phyloP scores from a whole-genome alignment of 2,113 vertebrate genomes.

The Psephotus haematonotus region DNA sequence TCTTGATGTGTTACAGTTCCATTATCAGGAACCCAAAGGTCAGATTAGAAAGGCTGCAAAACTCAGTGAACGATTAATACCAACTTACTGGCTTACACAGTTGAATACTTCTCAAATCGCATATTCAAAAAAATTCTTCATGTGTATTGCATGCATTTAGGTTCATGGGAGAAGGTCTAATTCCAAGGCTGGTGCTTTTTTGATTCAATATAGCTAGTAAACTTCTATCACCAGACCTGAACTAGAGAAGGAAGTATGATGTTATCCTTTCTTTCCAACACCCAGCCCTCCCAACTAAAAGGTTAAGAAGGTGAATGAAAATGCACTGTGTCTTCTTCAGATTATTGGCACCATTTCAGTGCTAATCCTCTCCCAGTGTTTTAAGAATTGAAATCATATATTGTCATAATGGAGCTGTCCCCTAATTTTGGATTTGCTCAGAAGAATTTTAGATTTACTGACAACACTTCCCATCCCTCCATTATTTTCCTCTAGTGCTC shows the following conservation, averaged over 20 bases:
- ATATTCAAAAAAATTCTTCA: not conserved
- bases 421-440: not conserved
- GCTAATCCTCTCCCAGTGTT: not conserved
- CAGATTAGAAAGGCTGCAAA: not conserved
- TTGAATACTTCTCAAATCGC: not conserved
- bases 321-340: fast-evolving
- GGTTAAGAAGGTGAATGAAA: not conserved
- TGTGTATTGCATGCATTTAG: not conserved
- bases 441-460: not conserved
- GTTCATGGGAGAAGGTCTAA: not conserved
- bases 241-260: not conserved
- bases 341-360: not conserved
- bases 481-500: not conserved
- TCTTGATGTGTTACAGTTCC: not conserved
- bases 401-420: not conserved
- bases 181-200: not conserved
- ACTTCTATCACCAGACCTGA: not conserved
- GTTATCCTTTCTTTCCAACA: not conserved
- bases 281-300: not conserved
- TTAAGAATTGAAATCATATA: not conserved
- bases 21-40: not conserved
- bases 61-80: fast-evolving
- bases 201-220: not conserved
- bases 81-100: not conserved
- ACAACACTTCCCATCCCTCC: not conserved